Percentiles rank a stretch among this genome's conserved stretches.
Evolutionary conservation across 2,888 invertebrate genomes (phyloP).

Genomic region (Phaonia tiefii): DNA sequence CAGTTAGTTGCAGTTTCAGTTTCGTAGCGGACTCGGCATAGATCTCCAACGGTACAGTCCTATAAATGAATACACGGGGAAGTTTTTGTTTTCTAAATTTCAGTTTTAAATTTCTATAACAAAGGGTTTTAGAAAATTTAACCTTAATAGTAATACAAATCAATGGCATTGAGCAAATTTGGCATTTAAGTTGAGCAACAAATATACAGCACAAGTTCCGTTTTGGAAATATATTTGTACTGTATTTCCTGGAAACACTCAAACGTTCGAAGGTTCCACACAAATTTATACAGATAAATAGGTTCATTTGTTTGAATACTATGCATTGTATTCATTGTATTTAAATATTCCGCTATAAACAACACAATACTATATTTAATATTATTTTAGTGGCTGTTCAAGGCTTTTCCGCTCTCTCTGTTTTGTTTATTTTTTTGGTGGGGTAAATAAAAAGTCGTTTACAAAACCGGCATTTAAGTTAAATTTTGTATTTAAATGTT

Average conservation of each 20-base stretch:
- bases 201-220: conserved; percentile 12
- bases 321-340: neutral
- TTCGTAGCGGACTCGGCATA: too few relatives aligned
- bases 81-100: too few relatives aligned
- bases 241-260: neutral
- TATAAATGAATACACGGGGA: too few relatives aligned
- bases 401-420: conserved; percentile 10
- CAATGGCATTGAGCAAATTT: too few relatives aligned
- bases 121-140: too few relatives aligned
- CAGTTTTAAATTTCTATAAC: too few relatives aligned
- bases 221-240: conserved; percentile 12
- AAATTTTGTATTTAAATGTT: conserved; percentile 63
- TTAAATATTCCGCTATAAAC: conserved; percentile 1
- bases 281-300: neutral
- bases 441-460: conserved; percentile 1
- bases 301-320: conserved; percentile 16
- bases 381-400: conserved; percentile 10
- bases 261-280: conserved; percentile 4
- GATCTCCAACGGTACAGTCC: too few relatives aligned
- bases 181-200: too few relatives aligned
- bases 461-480: conserved; percentile 48
- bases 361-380: conserved; percentile 10
- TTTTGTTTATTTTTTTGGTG: neutral
- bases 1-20: too few relatives aligned
- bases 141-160: too few relatives aligned